These are phyloP conservation scores for Bimastos eiseni DNA, from an alignment of 2,888 invertebrate genomes.

Conservation along the genomic window DNA sequence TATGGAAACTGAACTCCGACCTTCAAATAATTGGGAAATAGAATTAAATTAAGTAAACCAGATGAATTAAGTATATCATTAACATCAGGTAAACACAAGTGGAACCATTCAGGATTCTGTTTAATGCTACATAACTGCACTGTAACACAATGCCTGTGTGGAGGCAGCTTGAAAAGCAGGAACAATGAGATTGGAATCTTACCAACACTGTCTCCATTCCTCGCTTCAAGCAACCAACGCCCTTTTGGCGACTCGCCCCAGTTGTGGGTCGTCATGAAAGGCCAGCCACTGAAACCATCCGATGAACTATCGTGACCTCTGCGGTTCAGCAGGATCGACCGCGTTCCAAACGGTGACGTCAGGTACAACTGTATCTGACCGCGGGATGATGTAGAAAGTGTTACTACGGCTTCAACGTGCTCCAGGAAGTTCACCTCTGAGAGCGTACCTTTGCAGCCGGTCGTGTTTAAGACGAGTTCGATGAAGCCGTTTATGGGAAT, in stretches of 20 bases:
- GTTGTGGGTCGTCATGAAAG: conserved; percentile 96
- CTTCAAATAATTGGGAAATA: no score
- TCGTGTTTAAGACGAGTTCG: conserved; percentile 46
- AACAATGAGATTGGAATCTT: conserved; percentile 8
- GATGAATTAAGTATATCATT: no score
- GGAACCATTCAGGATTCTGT: no score
- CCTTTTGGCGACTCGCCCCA: conserved; percentile 97
- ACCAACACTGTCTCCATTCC: conserved; percentile 57
- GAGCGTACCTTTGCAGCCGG: conserved; percentile 52
- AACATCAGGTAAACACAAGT: no score
- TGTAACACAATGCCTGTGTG: not conserved
- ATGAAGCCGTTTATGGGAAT: conserved; percentile 36
- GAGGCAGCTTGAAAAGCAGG: not conserved
- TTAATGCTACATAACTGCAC: no score
- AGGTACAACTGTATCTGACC: conserved; percentile 85
- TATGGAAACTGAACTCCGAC: no score
- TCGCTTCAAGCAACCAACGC: conserved; percentile 90
- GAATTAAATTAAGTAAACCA: no score
- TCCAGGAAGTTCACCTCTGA: conserved; percentile 85
- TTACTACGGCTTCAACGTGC: conserved; percentile 92
- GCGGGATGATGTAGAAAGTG: conserved; percentile 82
- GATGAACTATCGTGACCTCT: conserved; percentile 83
- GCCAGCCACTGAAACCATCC: conserved; percentile 93
- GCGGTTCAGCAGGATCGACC: conserved; percentile 58
- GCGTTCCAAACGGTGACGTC: conserved; percentile 51